A percentile compares a stretch with the other conserved stretches of the same genome.
Conservation (phyloP, 92 coral and sea anemone genomes). For the Virgularia gustaviana region DNA sequence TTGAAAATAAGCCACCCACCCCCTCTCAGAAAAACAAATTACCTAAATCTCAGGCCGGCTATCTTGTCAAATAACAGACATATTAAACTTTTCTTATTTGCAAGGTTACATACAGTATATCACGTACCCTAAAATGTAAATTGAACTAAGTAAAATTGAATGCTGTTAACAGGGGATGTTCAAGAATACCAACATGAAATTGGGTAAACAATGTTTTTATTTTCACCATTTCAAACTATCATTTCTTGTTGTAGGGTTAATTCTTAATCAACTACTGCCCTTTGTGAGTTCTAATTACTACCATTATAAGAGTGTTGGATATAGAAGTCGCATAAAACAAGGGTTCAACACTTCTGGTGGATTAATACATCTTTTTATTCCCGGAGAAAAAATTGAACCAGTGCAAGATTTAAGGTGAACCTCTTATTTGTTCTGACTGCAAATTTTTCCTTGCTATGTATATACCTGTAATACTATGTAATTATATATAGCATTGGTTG, state of each 20-base stretch:
- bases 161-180: too few species aligned
- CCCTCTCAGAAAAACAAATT: too few species aligned
- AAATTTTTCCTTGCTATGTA: background rate
- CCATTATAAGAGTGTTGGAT: conserved; percentile 81
- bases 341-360: conserved; percentile 76
- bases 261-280: conserved; percentile 66
- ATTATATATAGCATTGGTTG: too few species aligned
- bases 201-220: background rate
- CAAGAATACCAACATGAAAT: too few species aligned
- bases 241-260: conserved; percentile 56
- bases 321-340: conserved; percentile 69
- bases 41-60: too few species aligned
- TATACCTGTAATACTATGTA: too few species aligned
- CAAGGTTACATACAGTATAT: too few species aligned
- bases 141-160: too few species aligned
- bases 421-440: background rate
- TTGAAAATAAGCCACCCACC: too few species aligned
- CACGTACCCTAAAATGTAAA: too few species aligned
- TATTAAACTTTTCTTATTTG: too few species aligned
- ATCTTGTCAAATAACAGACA: too few species aligned
- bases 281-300: conserved; percentile 67
- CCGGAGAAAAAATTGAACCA: conserved; percentile 57
- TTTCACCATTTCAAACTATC: background rate
- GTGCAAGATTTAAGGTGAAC: conserved; percentile 65
- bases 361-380: conserved; percentile 74